Conservation (phyloP, 2,888 invertebrate species). For the Sclerodermus sp. region DNA sequence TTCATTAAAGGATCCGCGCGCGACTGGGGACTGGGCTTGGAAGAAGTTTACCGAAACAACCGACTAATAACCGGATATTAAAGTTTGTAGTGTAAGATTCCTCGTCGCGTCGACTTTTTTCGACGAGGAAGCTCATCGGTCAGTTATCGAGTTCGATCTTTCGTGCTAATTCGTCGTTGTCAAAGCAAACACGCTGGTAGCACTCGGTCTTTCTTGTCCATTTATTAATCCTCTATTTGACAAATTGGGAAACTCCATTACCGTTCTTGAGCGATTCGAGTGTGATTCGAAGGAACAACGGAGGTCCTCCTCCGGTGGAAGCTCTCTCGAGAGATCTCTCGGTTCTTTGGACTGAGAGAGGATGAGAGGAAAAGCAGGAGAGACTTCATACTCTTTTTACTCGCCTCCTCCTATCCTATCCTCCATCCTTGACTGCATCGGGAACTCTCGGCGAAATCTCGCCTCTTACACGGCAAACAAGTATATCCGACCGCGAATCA, state of each 20-base stretch:
- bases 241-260: slow-evolving; percentile 24
- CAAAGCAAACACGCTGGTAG: too few species aligned
- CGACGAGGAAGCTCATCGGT: too few species aligned
- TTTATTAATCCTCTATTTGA: slow-evolving; percentile 15
- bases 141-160: too few species aligned
- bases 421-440: slow-evolving; percentile 5
- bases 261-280: slow-evolving; percentile 18
- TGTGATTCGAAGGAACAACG: slow-evolving; percentile 28
- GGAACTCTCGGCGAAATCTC: slow-evolving; percentile 19
- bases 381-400: background rate
- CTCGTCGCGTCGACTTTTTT: too few species aligned
- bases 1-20: too few species aligned
- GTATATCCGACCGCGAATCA: slow-evolving; percentile 29
- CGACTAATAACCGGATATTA: too few species aligned
- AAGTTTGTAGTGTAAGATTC: too few species aligned
- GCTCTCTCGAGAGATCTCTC: slow-evolving; percentile 20
- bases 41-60: too few species aligned
- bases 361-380: slow-evolving; percentile 4
- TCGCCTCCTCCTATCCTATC: background rate
- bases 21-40: too few species aligned
- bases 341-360: slow-evolving; percentile 13
- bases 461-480: slow-evolving; percentile 23
- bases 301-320: slow-evolving; percentile 19
- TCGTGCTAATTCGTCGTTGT: too few species aligned
- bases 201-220: too few species aligned